Evolutionary conservation across 2,113 vertebrate genomes (phyloP), one percentile per base, ranked within the genome.

Genomic region (Brevimyrus niger): DNA sequence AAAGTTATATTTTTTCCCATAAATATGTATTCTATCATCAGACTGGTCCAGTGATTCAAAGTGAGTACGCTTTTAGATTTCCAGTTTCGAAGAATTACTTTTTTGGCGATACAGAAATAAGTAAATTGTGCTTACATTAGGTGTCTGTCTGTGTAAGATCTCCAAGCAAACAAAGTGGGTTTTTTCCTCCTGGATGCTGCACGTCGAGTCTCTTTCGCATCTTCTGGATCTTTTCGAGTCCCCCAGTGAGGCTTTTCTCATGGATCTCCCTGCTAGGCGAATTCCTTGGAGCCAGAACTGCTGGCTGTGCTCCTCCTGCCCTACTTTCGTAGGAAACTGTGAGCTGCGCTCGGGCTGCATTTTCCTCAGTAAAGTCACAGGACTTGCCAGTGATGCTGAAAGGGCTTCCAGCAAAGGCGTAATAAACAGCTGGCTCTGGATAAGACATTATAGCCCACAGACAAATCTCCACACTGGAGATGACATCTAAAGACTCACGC

Each of bases 301-400:
- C 76, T 83, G 69, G 73, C 47, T 15, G 23, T 42, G 48, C 31
- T 4, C 42, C 73, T 53, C 17, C 19, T 42, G 88, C 50, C 10
- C 4, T 6, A 55, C 44, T 42, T 55, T 89, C 46, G 69, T 51
- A 88, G 69, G 88, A 53, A 89, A 44, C 48, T 3, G 42, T 50
- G 48, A 80, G 73, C 73, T 55, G 17, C 38, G 73, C 48, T 44
- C 38, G 27, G 89, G 89, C 89, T 91, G 90, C 55, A 92, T 91
- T 93, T 92, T 47, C 89, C 91, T 89, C 21, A 38, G 88, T 83
- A 82, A 89, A 89, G 51, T 27, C 6, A 23, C 69, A 42, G 53
- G 50, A 55, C 17, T 82, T n/a, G 73, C 88, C 48, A 23, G 31
- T 89, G 69, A 76, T 83, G 13, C 44, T 4, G 42, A 80, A 23